Evolutionary conservation across 2,888 invertebrate species (phyloP).

Genomic region (Macaria liturata): DNA sequence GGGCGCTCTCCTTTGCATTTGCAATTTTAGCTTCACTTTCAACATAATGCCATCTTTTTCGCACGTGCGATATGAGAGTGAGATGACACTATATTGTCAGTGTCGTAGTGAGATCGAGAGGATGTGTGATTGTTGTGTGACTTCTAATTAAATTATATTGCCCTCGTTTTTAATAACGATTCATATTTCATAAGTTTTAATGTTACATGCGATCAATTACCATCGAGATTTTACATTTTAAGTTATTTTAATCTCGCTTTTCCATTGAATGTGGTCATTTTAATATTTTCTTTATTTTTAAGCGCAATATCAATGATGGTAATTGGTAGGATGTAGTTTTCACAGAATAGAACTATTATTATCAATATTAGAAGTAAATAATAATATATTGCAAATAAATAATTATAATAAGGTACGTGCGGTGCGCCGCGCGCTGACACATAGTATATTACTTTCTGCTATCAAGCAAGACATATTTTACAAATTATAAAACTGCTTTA

Average conservation of each 20-base stretch:
- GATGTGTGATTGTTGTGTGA: neutral
- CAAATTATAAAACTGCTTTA: no score
- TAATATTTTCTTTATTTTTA: no score
- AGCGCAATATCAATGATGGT: no score
- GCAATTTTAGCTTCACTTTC: no score
- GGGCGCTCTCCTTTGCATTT: conserved; percentile 1
- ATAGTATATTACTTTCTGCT: no score
- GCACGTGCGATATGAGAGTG: no score
- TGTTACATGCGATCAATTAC: neutral
- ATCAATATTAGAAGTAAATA: neutral
- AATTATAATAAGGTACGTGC: conserved; percentile 1
- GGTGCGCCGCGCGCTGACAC: neutral
- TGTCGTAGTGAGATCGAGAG: no score
- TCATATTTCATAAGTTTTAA: conserved; percentile 7
- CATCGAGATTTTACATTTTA: neutral
- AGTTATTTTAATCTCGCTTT: neutral
- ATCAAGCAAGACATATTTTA: no score
- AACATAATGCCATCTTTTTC: no score
- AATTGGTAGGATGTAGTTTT: neutral
- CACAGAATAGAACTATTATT: conserved; percentile 1
- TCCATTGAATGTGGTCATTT: neutral
- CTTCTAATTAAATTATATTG: conserved; percentile 1
- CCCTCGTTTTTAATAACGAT: conserved; percentile 4
- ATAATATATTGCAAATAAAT: conserved; percentile 1
- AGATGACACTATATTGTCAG: no score